These are phyloP conservation scores for Biston stratarius DNA, from an alignment of 2,888 invertebrate genomes.

Conservation along the genomic window DNA sequence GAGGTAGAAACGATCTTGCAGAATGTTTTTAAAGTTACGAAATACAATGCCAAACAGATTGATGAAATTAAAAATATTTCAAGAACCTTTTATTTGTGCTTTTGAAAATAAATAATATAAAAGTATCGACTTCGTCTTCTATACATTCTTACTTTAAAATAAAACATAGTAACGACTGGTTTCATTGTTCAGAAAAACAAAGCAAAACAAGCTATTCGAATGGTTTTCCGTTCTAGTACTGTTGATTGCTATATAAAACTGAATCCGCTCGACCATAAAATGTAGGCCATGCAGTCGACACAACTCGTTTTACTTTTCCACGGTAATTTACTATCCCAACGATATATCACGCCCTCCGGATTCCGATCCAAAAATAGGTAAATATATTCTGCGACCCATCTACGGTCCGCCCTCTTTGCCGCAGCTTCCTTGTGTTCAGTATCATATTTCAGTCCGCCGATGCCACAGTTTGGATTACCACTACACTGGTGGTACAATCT, in stretches of 20 bases:
- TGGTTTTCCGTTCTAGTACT: not conserved
- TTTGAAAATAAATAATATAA: too few species aligned
- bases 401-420: constrained; percentile 45
- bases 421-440: constrained; percentile 62
- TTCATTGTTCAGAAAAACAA: too few species aligned
- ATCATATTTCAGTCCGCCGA: constrained; percentile 62
- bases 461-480: constrained; percentile 54
- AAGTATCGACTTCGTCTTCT: too few species aligned
- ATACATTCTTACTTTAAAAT: too few species aligned
- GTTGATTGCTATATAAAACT: not conserved
- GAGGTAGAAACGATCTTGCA: too few species aligned
- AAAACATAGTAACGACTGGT: too few species aligned
- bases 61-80: too few species aligned
- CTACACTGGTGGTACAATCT: constrained; percentile 51
- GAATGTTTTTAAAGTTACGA: too few species aligned
- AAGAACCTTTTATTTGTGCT: too few species aligned
- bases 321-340: constrained; percentile 36
- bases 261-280: constrained; percentile 23
- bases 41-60: too few species aligned
- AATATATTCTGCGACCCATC: constrained; percentile 43
- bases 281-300: constrained; percentile 24
- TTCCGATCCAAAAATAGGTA: constrained; percentile 33
- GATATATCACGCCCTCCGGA: constrained; percentile 35
- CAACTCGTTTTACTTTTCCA: constrained; percentile 36
- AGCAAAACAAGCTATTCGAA: not conserved